Conservation (phyloP, 2,113 vertebrate genomes). For the Brienomyrus longianalis region DNA sequence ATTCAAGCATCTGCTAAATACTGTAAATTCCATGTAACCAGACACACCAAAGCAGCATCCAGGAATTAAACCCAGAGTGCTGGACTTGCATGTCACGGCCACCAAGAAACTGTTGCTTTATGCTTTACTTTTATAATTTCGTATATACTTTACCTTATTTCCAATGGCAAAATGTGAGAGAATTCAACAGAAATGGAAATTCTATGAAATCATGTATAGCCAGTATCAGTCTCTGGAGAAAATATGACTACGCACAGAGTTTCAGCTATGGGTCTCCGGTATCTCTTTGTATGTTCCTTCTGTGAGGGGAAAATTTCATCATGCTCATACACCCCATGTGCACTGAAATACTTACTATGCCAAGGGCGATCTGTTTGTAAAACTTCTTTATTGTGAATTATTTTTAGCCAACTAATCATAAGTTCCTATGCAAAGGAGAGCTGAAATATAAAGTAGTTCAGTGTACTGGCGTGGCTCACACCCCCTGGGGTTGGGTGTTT, state of each 20-base stretch:
- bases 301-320: background rate
- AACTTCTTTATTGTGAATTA: background rate
- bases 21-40: no score
- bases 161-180: background rate
- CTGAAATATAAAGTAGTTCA: background rate
- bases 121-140: no score
- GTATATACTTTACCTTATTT: no score
- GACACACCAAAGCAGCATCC: no score
- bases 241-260: background rate
- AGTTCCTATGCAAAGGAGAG: background rate
- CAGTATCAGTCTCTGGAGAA: background rate
- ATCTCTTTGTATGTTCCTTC: background rate
- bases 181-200: background rate
- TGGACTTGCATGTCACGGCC: no score
- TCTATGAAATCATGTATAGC: background rate
- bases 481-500: no score
- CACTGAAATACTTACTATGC: background rate
- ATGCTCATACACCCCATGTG: background rate
- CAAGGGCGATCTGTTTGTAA: background rate
- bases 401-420: background rate
- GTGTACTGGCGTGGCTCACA: no score
- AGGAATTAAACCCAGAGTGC: no score
- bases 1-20: no score
- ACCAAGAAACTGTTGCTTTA: no score
- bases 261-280: background rate